Percentiles rank a stretch among this genome's conserved stretches.
Conservation (phyloP, 2,113 vertebrate genomes). For the Campylomormyrus numenius region DNA sequence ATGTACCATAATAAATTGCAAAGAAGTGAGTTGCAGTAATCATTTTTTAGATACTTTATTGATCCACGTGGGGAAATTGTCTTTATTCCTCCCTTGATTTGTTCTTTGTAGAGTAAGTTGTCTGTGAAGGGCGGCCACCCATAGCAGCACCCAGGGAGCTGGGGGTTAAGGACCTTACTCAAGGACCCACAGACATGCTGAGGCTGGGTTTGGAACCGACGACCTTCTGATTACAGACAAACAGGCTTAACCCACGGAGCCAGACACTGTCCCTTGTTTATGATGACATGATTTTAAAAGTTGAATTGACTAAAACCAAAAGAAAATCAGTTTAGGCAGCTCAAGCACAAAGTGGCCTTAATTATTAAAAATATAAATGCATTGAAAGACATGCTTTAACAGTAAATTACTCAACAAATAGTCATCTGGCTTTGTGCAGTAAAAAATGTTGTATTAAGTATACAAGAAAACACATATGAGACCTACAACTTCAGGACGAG, state of each 20-base stretch:
- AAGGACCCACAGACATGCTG: too few species aligned
- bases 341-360: not conserved
- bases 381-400: not conserved
- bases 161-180: too few species aligned
- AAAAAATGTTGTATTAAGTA: not conserved
- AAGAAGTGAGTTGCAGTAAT: not conserved
- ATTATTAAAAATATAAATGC: not conserved
- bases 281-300: not conserved
- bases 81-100: too few species aligned
- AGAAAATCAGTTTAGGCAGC: not conserved
- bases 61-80: too few species aligned
- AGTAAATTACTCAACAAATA: not conserved
- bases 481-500: not conserved
- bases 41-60: too few species aligned
- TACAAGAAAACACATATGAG: not conserved
- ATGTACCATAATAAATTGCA: not conserved
- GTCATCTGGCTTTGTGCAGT: not conserved
- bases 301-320: not conserved
- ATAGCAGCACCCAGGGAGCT: too few species aligned
- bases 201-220: too few species aligned
- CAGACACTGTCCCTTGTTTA: not conserved
- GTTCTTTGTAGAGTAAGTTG: too few species aligned
- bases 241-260: too few species aligned
- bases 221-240: too few species aligned
- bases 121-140: too few species aligned